Evolutionary conservation across 2,888 invertebrate genomes (phyloP), one percentile per base, ranked within the genome.

Genomic region (Pseudanteris insignis): DNA sequence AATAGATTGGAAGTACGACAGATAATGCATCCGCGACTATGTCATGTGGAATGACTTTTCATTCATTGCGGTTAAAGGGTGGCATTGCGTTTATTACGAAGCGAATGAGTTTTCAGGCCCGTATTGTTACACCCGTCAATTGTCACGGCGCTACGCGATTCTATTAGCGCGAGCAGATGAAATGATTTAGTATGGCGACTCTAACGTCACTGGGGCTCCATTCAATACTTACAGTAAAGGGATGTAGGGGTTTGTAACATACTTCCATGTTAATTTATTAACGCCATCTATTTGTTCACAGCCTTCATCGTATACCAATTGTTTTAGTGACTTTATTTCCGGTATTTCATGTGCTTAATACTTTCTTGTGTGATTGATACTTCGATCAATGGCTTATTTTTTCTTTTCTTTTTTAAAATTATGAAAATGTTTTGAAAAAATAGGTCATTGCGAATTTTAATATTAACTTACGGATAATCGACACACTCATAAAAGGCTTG

Each of bases 41-140:
- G 53, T 54, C 58, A 54, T 54, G 63, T 29, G 53, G 63, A 50
- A 55, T 59, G 63, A 63, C 63, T 63, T 63, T 63, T 63, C 63
- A 63, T 63, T 63, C 55, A 59, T 54, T 47, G 50, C 48, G 53
- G 59, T 59, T 50, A 63, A 63, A 59, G 63, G 63, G 59, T 63
- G 59, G 46, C 55, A 63, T 50, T 58, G 40, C 55, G 43, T 62
- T 61, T 62, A 55, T 62, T 57, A 47, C 55, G 13, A 46, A 29
- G 21, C 55, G 55, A 51, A 62, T 61, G 61, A 55, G 54, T 61
- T 55, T 51, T 55, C 51, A 54, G 50, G 41, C 51, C 36, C 50
- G 55, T 25, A 55, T 61, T 61, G 55, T 55, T 51, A 37, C 46
- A 40, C 50, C 51, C 50, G 40, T 61, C 55, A 55, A 55, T 48